Percentiles rank a stretch among this genome's conserved stretches.
Evolutionary conservation across 2,113 vertebrate genomes (phyloP).

Genomic region (Microtus montanus): DNA sequence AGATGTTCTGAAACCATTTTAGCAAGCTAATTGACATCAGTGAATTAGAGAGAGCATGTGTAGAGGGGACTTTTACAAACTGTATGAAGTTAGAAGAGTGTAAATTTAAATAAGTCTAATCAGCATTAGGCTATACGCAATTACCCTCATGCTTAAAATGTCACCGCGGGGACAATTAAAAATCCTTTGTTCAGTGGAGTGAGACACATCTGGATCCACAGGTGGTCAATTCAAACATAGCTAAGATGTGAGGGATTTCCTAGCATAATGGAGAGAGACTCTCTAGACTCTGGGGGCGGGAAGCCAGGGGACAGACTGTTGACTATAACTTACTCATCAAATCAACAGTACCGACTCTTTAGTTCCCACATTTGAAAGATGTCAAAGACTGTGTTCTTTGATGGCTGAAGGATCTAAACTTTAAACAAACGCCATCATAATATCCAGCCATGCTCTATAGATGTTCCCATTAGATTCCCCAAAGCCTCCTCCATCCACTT

Average conservation of each 20-base stretch:
- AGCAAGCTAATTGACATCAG: neutral
- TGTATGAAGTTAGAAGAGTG: neutral
- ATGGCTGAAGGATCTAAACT: neutral
- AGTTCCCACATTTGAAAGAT: neutral
- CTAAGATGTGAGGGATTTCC: neutral
- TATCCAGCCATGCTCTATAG: neutral
- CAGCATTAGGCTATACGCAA: neutral
- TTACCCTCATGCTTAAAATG: neutral
- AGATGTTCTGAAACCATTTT: neutral
- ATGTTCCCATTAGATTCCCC: neutral
- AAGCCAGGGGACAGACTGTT: neutral
- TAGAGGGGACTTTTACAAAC: neutral
- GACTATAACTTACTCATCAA: neutral
- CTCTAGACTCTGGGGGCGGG: neutral
- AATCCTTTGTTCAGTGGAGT: neutral
- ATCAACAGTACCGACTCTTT: neutral
- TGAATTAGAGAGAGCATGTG: neutral
- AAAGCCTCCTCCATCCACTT: neutral
- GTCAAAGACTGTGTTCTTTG: neutral
- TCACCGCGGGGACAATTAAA: neutral
- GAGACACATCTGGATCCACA: neutral
- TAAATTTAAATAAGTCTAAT: neutral
- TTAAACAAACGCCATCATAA: no score
- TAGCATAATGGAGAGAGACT: neutral
- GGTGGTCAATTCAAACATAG: neutral